A percentile compares a stretch with the other conserved stretches of the same genome.
Conservation (phyloP, 2,113 vertebrate genomes). For the Anolis sagrei region DNA sequence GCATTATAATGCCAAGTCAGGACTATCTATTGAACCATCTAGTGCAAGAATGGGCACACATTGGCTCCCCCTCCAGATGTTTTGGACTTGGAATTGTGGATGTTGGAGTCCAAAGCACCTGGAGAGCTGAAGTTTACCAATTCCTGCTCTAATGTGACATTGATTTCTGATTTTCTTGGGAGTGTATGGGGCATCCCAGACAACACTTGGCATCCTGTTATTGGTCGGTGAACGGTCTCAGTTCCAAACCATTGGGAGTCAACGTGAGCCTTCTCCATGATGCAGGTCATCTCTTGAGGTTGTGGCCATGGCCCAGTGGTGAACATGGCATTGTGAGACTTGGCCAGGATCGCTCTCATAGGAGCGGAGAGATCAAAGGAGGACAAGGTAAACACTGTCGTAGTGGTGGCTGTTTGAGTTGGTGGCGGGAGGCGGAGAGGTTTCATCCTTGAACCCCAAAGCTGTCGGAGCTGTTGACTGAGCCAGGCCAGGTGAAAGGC, state of each 20-base stretch:
- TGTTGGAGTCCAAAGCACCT: too few relatives aligned
- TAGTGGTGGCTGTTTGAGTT: neutral
- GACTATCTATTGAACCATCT: too few relatives aligned
- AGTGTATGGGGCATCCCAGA: too few relatives aligned
- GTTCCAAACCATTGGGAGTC: neutral
- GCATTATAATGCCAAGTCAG: too few relatives aligned
- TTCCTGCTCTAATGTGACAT: too few relatives aligned
- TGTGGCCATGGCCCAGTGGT: neutral
- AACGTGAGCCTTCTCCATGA: neutral
- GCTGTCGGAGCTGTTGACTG: neutral
- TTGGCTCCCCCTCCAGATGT: too few relatives aligned
- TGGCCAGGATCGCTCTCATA: too few relatives aligned
- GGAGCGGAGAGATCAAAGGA: too few relatives aligned
- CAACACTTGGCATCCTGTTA: neutral
- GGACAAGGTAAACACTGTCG: neutral
- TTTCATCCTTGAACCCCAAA: neutral
- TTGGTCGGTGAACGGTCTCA: neutral
- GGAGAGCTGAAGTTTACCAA: too few relatives aligned
- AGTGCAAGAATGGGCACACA: too few relatives aligned
- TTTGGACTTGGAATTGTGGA: too few relatives aligned
- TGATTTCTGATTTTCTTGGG: neutral
- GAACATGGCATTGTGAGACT: neutral
- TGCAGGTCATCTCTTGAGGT: neutral
- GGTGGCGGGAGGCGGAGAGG: neutral
- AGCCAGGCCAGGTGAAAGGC: conserved; percentile 24